These are phyloP conservation scores for Macrochelys suwanniensis DNA, from an alignment of 2,797 vertebrate species.

Conservation along the genomic window DNA sequence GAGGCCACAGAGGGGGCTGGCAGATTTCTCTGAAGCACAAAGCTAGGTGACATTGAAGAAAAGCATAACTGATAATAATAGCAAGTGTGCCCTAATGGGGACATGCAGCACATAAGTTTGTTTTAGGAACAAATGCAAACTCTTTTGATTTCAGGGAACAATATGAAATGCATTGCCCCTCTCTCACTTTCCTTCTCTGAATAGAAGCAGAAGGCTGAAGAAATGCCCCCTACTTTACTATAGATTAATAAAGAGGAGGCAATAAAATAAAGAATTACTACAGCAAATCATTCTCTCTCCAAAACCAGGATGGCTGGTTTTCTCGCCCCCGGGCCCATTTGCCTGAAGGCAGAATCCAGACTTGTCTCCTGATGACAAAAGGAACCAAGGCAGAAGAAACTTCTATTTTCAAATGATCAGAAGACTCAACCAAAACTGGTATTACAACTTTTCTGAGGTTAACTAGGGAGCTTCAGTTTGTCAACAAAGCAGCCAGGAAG, in stretches of 20 bases:
- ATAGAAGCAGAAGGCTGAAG: neutral
- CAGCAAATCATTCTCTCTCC: neutral
- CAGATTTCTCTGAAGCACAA: neutral
- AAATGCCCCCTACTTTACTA: neutral
- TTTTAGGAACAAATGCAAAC: conserved; percentile 17
- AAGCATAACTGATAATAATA: neutral
- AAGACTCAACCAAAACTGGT: neutral
- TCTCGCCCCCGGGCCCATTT: neutral
- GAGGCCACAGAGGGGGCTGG: neutral
- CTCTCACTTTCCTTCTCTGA: neutral
- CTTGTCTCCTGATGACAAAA: neutral
- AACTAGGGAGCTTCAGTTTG: neutral
- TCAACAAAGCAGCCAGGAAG: neutral
- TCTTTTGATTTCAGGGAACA: neutral
- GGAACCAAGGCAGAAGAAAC: neutral
- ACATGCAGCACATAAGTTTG: neutral
- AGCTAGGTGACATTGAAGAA: conserved; percentile 31
- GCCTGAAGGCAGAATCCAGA: neutral
- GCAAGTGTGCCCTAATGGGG: neutral
- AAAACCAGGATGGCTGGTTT: neutral
- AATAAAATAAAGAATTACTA: neutral
- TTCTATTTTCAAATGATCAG: neutral
- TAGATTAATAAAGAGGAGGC: neutral
- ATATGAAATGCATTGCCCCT: neutral
- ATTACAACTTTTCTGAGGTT: neutral